phyloP scores from a whole-genome alignment of 2,888 invertebrate genomes.

The Polia nebulosa region DNA sequence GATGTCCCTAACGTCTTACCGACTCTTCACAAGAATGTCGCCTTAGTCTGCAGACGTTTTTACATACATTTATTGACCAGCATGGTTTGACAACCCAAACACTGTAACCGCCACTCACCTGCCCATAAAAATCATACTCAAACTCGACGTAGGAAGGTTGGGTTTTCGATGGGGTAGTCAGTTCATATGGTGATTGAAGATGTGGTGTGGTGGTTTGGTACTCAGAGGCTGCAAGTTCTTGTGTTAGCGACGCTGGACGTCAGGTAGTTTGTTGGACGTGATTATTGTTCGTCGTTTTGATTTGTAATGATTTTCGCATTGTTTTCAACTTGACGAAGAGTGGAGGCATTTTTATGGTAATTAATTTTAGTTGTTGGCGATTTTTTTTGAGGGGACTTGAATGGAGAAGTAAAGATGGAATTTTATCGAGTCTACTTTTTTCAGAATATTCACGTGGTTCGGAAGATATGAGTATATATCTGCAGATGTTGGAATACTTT shows the following conservation, averaged over 20 bases:
- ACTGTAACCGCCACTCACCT: conserved; percentile 44
- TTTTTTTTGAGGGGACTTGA: neutral
- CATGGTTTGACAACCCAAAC: conserved; percentile 27
- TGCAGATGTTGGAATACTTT: no score
- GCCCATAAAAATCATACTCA: conserved; percentile 29
- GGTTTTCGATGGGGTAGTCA: conserved; percentile 34
- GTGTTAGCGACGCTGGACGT: conserved; percentile 60
- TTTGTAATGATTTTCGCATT: conserved; percentile 68
- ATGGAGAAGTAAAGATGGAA: neutral
- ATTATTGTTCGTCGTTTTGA: conserved; percentile 65
- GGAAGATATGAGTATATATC: neutral
- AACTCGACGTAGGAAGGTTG: neutral
- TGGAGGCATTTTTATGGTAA: conserved; percentile 56
- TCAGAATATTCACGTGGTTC: neutral
- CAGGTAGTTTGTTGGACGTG: conserved; percentile 66
- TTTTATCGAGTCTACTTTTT: conserved; percentile 1
- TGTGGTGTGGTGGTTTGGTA: conserved; percentile 57
- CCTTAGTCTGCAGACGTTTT: conserved; percentile 84
- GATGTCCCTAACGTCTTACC: conserved; percentile 77
- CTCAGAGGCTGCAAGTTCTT: conserved; percentile 66
- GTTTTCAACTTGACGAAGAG: conserved; percentile 35
- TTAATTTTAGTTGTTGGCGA: conserved; percentile 16
- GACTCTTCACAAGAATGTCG: conserved; percentile 83
- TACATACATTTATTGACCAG: conserved; percentile 86
- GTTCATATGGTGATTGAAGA: conserved; percentile 20